Percentiles rank a stretch among this genome's conserved stretches.
Evolutionary conservation across 2,888 invertebrate species (phyloP).

Genomic region (Keiferia lycopersicella): DNA sequence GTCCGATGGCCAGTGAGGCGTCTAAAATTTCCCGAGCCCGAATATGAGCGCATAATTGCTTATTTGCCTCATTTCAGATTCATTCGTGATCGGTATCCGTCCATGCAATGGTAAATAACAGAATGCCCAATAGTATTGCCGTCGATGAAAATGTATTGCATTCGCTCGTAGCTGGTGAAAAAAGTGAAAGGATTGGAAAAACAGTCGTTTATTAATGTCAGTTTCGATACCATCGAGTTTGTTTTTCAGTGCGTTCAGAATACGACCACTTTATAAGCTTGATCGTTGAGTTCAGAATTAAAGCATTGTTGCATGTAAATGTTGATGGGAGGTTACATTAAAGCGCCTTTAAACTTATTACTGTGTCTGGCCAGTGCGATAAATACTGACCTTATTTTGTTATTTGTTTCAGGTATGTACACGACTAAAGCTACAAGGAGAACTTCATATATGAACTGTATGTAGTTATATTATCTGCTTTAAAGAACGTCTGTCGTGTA

Average conservation of each 20-base stretch:
- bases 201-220: neutral
- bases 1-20: slow-evolving; percentile 46
- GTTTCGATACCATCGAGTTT: neutral
- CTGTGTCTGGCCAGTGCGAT: neutral
- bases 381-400: neutral
- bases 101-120: slow-evolving; percentile 41
- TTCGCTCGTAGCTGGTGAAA: neutral
- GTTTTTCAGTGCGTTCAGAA: slow-evolving; percentile 26
- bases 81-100: slow-evolving; percentile 57
- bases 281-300: slow-evolving; percentile 5
- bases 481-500: no score
- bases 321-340: neutral
- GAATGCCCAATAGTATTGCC: neutral
- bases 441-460: no score
- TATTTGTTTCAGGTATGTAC: slow-evolving; percentile 28
- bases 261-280: slow-evolving; percentile 37
- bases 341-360: neutral
- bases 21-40: slow-evolving; percentile 66
- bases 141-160: neutral
- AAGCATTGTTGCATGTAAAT: slow-evolving; percentile 4
- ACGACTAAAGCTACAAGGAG: neutral
- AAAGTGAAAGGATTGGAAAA: slow-evolving; percentile 8
- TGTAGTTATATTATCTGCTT: no score
- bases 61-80: slow-evolving; percentile 77
- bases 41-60: slow-evolving; percentile 74